Conservation (phyloP, 2,797 vertebrate genomes). For the Rhincodon typus region DNA sequence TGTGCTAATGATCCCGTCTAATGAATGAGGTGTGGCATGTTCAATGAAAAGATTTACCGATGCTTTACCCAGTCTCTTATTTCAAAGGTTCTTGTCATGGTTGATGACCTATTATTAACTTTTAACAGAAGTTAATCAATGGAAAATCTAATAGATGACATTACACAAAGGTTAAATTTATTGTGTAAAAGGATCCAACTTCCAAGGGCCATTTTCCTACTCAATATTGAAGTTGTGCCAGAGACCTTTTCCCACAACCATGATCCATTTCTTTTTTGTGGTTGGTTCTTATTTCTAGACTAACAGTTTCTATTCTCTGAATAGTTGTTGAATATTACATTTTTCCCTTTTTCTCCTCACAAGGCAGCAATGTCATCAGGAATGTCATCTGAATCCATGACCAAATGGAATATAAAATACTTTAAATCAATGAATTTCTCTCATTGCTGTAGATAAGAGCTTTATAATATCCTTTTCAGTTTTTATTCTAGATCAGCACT, state of each 20-base stretch:
- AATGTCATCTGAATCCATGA: conserved; percentile 21
- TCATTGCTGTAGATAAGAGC: background rate
- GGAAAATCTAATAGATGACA: background rate
- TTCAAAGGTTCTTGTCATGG: background rate
- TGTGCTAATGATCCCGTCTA: no score
- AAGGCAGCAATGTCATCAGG: conserved; percentile 28
- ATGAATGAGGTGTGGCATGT: no score
- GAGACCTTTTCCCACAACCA: background rate
- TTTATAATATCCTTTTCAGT: background rate
- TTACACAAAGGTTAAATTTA: background rate
- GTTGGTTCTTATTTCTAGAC: background rate
- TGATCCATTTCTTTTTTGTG: conserved; percentile 24
- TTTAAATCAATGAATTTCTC: conserved; percentile 21
- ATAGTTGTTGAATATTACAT: background rate
- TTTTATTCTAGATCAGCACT: conserved; percentile 12
- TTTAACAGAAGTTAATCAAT: background rate
- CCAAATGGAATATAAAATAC: conserved; percentile 12
- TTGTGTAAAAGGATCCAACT: background rate
- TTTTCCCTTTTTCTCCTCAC: background rate
- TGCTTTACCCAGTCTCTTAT: no score
- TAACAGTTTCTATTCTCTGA: background rate
- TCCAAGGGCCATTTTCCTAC: background rate
- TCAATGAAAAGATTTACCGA: background rate
- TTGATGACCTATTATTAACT: background rate
- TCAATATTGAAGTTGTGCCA: background rate